phyloP scores from a whole-genome alignment of 2,797 vertebrate genomes.

The Anabas testudineus region DNA sequence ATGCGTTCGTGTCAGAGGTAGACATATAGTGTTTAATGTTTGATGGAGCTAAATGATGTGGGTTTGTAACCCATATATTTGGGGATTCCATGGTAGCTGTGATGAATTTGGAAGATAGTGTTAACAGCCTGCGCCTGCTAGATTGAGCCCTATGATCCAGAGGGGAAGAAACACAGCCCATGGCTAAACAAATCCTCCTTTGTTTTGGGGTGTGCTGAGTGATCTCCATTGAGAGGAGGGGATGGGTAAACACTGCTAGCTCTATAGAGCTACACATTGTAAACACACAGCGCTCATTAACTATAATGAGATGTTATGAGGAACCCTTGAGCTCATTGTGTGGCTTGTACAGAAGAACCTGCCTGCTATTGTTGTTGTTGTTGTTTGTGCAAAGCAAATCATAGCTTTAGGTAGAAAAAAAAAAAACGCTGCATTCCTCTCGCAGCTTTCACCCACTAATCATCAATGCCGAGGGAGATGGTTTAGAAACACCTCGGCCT shows the following conservation, averaged over 20 bases:
- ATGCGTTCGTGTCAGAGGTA: conserved; percentile 37
- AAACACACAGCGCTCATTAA: conserved; percentile 86
- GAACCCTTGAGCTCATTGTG: conserved; percentile 84
- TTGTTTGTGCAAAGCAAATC: conserved; percentile 83
- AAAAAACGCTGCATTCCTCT: conserved; percentile 63
- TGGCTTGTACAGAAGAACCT: conserved; percentile 80
- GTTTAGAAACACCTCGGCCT: conserved; percentile 64
- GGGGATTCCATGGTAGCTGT: conserved; percentile 68
- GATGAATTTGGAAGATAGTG: conserved; percentile 76
- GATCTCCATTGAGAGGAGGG: conserved; percentile 84
- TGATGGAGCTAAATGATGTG: conserved; percentile 71
- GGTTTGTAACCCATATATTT: conserved; percentile 69
- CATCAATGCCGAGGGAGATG: conserved; percentile 63
- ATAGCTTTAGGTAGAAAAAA: conserved; percentile 74
- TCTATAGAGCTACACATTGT: conserved; percentile 84
- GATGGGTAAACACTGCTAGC: conserved; percentile 84
- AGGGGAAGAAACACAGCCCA: conserved; percentile 80
- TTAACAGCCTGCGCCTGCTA: conserved; percentile 72
- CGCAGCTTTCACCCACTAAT: conserved; percentile 71
- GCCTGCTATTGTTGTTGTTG: conserved; percentile 82
- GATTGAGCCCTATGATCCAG: conserved; percentile 80
- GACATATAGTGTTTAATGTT: conserved; percentile 55
- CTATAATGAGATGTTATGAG: conserved; percentile 87
- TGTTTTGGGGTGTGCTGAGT: conserved; percentile 83
- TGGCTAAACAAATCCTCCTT: conserved; percentile 84